These are phyloP conservation scores for Epiblema foenella DNA, from an alignment of 2,888 invertebrate genomes.

Conservation along the genomic window DNA sequence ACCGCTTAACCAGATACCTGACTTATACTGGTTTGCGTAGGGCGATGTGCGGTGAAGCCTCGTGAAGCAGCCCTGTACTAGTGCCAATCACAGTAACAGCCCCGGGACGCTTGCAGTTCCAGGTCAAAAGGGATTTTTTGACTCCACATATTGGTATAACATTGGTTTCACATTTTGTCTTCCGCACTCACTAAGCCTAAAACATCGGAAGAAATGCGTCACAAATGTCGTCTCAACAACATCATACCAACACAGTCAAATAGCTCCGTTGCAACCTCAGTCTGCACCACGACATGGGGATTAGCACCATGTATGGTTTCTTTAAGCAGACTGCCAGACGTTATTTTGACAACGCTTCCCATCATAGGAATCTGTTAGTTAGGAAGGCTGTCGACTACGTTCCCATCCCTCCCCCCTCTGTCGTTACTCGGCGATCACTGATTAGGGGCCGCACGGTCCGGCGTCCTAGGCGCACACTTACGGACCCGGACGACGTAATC, in stretches of 20 bases:
- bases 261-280: neutral
- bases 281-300: too few species aligned
- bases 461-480: too few species aligned
- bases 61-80: neutral
- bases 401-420: too few species aligned
- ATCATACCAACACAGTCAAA: neutral
- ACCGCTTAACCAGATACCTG: neutral
- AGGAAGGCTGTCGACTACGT: too few species aligned
- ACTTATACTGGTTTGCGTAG: neutral
- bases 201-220: neutral
- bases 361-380: too few species aligned
- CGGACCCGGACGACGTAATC: too few species aligned
- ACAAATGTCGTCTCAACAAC: neutral
- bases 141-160: neutral
- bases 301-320: too few species aligned
- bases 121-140: neutral
- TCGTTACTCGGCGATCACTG: too few species aligned
- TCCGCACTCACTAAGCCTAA: neutral
- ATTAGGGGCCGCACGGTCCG: too few species aligned
- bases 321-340: too few species aligned
- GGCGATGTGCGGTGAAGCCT: neutral
- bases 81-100: slow-evolving; percentile 25
- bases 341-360: too few species aligned
- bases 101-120: neutral
- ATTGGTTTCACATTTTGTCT: neutral